phyloP scores from a whole-genome alignment of 2,797 vertebrate species.

The Sarcoramphus papa region DNA sequence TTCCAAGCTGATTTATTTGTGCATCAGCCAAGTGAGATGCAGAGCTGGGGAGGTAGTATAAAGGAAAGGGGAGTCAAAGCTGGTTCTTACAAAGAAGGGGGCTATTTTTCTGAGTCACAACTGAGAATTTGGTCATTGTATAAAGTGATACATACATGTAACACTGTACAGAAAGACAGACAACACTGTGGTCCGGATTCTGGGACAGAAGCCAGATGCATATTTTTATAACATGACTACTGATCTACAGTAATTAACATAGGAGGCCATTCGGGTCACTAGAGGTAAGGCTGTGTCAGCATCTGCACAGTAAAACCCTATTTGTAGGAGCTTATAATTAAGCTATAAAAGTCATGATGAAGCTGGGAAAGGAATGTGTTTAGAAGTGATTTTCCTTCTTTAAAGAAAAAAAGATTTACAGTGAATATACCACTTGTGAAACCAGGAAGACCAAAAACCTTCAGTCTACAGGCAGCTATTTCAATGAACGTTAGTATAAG shows the following conservation, averaged over 20 bases:
- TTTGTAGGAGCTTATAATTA: constrained; percentile 41
- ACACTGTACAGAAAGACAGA: not conserved
- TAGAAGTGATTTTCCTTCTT: not conserved
- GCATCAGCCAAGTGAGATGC: not conserved
- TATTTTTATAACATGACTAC: constrained; percentile 22
- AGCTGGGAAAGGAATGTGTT: constrained; percentile 3
- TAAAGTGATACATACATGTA: not conserved
- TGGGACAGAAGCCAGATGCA: not conserved
- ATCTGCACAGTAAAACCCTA: not conserved
- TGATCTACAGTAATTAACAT: not conserved
- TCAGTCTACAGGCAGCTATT: not conserved
- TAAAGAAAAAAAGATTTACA: not conserved
- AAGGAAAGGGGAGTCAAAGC: not conserved
- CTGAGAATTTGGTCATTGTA: not conserved
- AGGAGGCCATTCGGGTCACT: constrained; percentile 6
- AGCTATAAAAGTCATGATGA: not conserved
- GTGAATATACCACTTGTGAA: not conserved
- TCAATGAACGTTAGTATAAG: not conserved
- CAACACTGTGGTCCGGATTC: not conserved
- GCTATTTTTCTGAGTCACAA: not conserved
- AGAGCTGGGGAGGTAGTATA: not conserved
- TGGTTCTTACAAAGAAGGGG: not conserved
- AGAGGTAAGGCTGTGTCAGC: constrained; percentile 13
- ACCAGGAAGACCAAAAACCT: not conserved
- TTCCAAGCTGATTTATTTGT: not conserved